Base-by-base conservation (phyloP, 2,888 invertebrate species). In the Molorchus minor region DNA sequence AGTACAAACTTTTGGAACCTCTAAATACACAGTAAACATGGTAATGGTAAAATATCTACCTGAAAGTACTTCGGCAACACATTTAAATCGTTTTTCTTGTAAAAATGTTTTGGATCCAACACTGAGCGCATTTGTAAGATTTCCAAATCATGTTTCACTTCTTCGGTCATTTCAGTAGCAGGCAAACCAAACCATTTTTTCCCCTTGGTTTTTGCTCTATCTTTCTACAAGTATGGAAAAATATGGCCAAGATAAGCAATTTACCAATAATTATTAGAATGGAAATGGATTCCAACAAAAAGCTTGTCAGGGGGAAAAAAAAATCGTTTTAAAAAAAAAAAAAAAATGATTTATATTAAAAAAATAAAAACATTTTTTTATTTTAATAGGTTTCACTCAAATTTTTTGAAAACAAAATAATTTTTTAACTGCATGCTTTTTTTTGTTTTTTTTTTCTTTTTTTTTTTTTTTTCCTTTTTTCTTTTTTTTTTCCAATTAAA, bases 51-150 rank as follows among this genome's bases (percentile, higher is more conserved):
- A 47, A 38, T 12, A 71, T 70, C 76, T 80, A 93, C 93, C 85
- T 94, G 94, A 81, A 98, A 98, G 78, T 93, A 97, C 81, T 97
- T 98, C 0, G 98, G 97, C 25, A 94, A 75, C 1, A 87, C 89
- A 81, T 91, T 90, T 67, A 91, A 84, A 75, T 95, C 94, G 78
- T 94, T 95, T 74, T 93, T 92, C 80, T 97, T 97, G 82, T 98
- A 98, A 82, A 97, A 98, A 68, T 89, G 90, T 79, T 96, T 96
- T 0, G 96, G 94, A 82, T 98, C 92, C 8, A 98, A 81, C 0
- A 87, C 93, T 0, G 93, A 92, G 71, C 98, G 87, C 96, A 98
- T 96, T 81, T 94, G 91, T 1, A 99, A 82, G 8, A 97, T 83
- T 82, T 93, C 88, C 8, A 99, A 83, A 80, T 98, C 97, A 75